Percentiles rank a stretch among this genome's conserved stretches.
phyloP scores from a whole-genome alignment of 2,113 vertebrate genomes.

The Eudyptes chrysolophus region DNA sequence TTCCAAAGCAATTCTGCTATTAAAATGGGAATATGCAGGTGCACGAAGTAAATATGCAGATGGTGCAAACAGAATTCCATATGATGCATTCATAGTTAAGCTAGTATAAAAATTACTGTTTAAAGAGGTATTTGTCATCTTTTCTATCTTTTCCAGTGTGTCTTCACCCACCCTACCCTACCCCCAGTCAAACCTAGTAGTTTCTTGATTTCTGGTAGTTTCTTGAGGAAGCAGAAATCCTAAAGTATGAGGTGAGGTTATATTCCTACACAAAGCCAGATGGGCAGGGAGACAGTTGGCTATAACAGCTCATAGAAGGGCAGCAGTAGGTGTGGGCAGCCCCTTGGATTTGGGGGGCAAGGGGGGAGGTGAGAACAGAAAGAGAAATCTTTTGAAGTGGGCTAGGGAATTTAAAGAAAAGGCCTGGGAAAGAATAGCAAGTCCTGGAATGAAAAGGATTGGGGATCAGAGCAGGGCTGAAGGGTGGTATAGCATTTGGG shows the following conservation, averaged over 20 bases:
- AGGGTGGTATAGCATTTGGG: neutral
- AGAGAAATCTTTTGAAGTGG: neutral
- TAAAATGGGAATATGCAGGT: neutral
- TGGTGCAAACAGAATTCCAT: neutral
- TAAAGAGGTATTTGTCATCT: neutral
- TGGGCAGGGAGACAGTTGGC: neutral
- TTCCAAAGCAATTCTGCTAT: neutral
- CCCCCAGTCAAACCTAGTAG: neutral
- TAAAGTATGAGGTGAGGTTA: neutral
- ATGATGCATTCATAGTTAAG: neutral
- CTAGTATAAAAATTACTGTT: neutral
- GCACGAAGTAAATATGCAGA: neutral
- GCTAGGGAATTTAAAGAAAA: neutral
- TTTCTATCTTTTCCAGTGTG: neutral
- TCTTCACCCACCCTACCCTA: neutral
- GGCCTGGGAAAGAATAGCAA: neutral
- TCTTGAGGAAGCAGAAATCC: neutral
- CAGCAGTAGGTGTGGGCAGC: neutral
- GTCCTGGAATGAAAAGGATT: neutral
- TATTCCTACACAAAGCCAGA: neutral
- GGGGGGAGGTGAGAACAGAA: neutral
- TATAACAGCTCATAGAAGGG: neutral
- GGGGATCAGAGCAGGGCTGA: neutral
- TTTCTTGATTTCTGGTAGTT: neutral
- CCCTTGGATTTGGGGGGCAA: accelerated